phyloP scores from a whole-genome alignment of 2,797 vertebrate species.

The Kryptolebias ocellatus region DNA sequence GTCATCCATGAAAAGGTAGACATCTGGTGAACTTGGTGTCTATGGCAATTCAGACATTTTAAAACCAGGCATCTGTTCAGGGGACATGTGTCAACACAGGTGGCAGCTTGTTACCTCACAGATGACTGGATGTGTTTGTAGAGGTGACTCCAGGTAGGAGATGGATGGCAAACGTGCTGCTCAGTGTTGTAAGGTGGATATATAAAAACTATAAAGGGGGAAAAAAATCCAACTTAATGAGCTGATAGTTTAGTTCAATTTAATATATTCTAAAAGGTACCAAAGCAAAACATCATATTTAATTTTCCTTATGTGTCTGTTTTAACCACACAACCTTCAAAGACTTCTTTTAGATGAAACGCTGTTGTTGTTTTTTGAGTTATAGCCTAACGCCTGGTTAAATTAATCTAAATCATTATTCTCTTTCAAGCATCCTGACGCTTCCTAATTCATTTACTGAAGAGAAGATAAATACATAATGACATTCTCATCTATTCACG shows the following conservation, averaged over 20 bases:
- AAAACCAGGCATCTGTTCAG: slow-evolving; percentile 34
- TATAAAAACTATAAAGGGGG: background rate
- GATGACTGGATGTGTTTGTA: slow-evolving; percentile 58
- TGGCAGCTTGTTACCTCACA: slow-evolving; percentile 29
- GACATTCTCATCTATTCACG: too few relatives aligned
- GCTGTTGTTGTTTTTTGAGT: too few relatives aligned
- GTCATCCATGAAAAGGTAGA: background rate
- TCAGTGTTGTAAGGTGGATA: background rate
- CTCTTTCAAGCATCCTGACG: background rate
- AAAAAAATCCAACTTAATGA: too few relatives aligned
- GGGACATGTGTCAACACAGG: slow-evolving; percentile 59
- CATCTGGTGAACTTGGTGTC: slow-evolving; percentile 51
- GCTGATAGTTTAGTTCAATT: too few relatives aligned
- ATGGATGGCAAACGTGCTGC: slow-evolving; percentile 5
- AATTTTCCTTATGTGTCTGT: too few relatives aligned
- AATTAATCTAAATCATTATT: too few relatives aligned
- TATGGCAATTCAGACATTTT: slow-evolving; percentile 54
- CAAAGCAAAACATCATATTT: too few relatives aligned
- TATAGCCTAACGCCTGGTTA: too few relatives aligned
- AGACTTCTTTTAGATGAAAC: too few relatives aligned
- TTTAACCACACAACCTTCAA: too few relatives aligned
- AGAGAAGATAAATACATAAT: background rate
- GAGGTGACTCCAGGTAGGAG: slow-evolving; percentile 30
- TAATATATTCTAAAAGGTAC: too few relatives aligned
- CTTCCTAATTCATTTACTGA: background rate